Base-by-base conservation (phyloP, 1,140 invertebrate genomes). In the Ylistrum balloti region DNA sequence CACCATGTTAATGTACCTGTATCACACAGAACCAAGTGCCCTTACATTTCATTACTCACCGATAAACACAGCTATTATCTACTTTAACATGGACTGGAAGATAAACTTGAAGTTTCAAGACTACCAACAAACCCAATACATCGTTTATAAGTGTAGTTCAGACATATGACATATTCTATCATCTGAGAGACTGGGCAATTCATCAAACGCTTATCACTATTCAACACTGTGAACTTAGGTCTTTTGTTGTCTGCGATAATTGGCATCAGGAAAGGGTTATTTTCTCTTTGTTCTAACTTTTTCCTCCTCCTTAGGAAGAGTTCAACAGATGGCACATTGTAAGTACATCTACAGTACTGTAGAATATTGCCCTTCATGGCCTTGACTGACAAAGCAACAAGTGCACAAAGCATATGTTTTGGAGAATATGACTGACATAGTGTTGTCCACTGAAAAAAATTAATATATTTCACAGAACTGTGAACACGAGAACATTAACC, bases 1-100 rank as follows among this genome's bases (percentile, higher is more conserved):
- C n/a, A n/a, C 5, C 35, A 38, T 38, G 13, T 38, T 28, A 74
- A 28, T 28, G 5, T 74, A 74, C n/a, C 56, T 28, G 5, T 74
- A 74, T n/a, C 56, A 74, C 56, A 74, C 9, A 28, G 56, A 74
- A 74, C n/a, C 56, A 28, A 74, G 22, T 74, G 22, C 56, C 56
- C 56, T 74, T 74, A 74, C 20, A 74, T 74, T 74, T 74, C 56
- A 74, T 74, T 74, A 74, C 56, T 74, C 56, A 74, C 56, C 22
- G 56, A 74, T 74, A 74, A 74, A 74, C 56, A 74, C 28, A n/a
- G n/a, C 56, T 3, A 74, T 74, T 74, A 74, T 74, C 56, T 74
- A 74, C 56, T 74, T 74, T 5, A 28, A 74, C n/a, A n/a, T 74
- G 56, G 56, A 17, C 41, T 45, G 7, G 20, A 45, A 74, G 56